Evolutionary conservation across 2,113 vertebrate species (phyloP), one percentile per base, ranked within the genome.

Genomic region (Lampris megalopsis): DNA sequence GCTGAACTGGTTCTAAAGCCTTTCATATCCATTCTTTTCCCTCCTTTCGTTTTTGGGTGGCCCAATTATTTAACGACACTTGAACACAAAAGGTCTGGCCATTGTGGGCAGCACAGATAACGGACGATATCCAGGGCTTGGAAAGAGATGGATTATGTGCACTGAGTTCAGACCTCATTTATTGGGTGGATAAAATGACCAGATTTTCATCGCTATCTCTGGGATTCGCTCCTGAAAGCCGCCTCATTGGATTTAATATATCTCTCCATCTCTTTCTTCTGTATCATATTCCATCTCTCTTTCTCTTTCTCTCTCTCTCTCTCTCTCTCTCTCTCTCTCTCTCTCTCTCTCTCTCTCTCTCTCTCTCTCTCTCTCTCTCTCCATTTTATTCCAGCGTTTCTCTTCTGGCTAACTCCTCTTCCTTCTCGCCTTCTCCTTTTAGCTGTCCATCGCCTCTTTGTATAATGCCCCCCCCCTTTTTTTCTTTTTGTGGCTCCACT

Each of bases 71-170:
- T 78, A 67, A 73, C 62, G 50, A 58, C 79, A 71, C 63, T 86
- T 78, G 73, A 41, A 57, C 63, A 81, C 85, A 80, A 78, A 75
- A 79, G 68, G 61, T 52, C 35, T 2, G 24, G 72, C 54, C 63
- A 78, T 82, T 84, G 85, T 89, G 87, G 82, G 83, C 80, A 66
- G 71, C 64, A 40, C 57, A 75, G 87, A 90, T 88, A 90, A 79
- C 75, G 79, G 73, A 88, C 86, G 80, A 88, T 81, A 83, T 81
- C 75, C 64, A 64, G 67, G 9, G 75, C 57, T 83, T 69, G 74
- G 74, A 88, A 86, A 86, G 73, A 60, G 80, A 87, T 87, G 80
- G 73, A 89, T 91, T 90, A 83, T 83, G 77, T 79, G 71, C 68
- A 82, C 66, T 54, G 82, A 37, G 77, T 88, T 88, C 65, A 82